phyloP scores from a whole-genome alignment of 1,140 invertebrate genomes.

The Fopius arisanus region DNA sequence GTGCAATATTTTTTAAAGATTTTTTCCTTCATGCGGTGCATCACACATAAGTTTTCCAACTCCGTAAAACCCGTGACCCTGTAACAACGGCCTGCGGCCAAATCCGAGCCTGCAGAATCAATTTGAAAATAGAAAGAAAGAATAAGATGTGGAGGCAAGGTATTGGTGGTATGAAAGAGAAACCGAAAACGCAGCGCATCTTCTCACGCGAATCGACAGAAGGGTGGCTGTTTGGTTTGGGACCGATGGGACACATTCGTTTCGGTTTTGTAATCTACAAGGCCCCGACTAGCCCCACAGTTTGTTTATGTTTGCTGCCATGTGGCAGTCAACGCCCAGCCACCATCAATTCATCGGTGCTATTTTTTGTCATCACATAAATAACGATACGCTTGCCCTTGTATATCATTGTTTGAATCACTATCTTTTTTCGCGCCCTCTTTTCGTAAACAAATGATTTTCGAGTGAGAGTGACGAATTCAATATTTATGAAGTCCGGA shows the following conservation, averaged over 20 bases:
- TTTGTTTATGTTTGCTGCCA: constrained; percentile 15
- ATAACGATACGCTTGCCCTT: not conserved
- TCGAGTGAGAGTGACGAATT: too few relatives aligned
- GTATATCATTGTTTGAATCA: not conserved
- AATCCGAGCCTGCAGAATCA: not conserved
- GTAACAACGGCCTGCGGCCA: not conserved
- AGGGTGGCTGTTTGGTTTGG: not conserved
- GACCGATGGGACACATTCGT: not conserved
- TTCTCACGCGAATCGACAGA: constrained; percentile 11
- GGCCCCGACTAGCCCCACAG: not conserved
- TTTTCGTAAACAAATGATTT: too few relatives aligned
- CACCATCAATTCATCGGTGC: not conserved
- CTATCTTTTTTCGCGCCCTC: too few relatives aligned
- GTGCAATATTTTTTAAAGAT: not conserved
- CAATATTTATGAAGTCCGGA: too few relatives aligned
- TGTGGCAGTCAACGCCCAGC: constrained; percentile 2
- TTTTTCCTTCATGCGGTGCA: not conserved
- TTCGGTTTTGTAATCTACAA: not conserved
- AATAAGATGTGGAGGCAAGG: not conserved
- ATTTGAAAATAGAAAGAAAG: not conserved
- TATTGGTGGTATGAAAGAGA: not conserved
- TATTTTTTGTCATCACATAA: constrained; percentile 5
- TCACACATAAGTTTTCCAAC: not conserved
- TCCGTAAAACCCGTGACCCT: not conserved
- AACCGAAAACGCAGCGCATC: not conserved